A percentile compares a stretch with the other conserved stretches of the same genome.
phyloP scores from a whole-genome alignment of 2,888 invertebrate species.

The Acanthosoma haemorrhoidale region DNA sequence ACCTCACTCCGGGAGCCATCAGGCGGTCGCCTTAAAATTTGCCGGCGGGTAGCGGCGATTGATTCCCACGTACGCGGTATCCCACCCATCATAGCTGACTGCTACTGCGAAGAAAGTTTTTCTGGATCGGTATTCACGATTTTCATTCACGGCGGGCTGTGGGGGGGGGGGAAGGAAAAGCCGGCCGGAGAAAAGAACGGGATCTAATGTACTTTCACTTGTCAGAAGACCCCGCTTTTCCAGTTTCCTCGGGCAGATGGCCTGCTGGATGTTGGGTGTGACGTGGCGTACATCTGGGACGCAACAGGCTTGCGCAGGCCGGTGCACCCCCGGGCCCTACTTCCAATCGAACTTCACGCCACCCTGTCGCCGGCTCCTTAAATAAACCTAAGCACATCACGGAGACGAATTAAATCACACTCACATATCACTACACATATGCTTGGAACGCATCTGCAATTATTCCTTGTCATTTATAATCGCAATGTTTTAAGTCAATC shows the following conservation, averaged over 20 bases:
- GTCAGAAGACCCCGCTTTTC: neutral
- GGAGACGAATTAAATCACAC: too few species aligned
- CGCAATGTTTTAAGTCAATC: too few species aligned
- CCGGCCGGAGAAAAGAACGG: neutral
- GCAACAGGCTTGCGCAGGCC: constrained; percentile 9
- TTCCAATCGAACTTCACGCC: constrained; percentile 3
- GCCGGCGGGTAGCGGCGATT: too few species aligned
- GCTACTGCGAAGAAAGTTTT: neutral
- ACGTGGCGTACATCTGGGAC: constrained; percentile 7
- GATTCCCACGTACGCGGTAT: neutral
- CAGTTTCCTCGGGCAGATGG: constrained; percentile 1
- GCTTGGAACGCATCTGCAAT: too few species aligned
- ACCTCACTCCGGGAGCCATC: too few species aligned
- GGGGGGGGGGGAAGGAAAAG: neutral
- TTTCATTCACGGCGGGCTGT: too few species aligned
- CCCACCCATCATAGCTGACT: neutral
- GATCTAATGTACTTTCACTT: neutral
- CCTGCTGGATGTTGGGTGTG: too few species aligned
- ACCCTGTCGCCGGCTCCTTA: neutral
- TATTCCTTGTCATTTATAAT: too few species aligned
- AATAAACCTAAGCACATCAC: neutral
- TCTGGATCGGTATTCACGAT: neutral
- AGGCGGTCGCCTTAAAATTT: too few species aligned
- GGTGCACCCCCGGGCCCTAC: neutral
- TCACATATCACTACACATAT: too few species aligned